Conservation (phyloP, 2,888 invertebrate species). For the Leptothorax acervorum region DNA sequence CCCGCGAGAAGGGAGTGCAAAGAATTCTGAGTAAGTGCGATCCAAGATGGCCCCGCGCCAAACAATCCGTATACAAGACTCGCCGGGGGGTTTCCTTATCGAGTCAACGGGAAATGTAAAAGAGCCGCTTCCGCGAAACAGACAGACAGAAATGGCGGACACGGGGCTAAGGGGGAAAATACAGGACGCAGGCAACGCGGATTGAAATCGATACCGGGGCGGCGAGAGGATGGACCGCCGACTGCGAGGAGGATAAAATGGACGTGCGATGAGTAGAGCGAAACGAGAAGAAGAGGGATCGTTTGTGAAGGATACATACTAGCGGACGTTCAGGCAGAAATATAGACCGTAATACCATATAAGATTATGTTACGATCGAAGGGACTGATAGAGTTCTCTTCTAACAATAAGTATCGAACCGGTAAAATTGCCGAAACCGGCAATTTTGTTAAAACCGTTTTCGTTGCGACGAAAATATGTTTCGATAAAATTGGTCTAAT, state of each 20-base stretch:
- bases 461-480: not conserved
- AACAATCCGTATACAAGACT: constrained; percentile 41
- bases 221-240: constrained; percentile 5
- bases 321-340: not conserved
- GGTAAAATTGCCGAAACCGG: not conserved
- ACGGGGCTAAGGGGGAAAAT: not conserved
- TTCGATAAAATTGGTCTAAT: not conserved
- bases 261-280: constrained; percentile 13
- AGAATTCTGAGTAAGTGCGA: constrained; percentile 54
- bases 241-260: constrained; percentile 35
- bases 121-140: constrained; percentile 57
- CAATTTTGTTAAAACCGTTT: not conserved
- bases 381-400: not conserved
- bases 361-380: constrained; percentile 41
- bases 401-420: not conserved
- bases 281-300: constrained; percentile 45
- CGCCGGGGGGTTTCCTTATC: constrained; percentile 41
- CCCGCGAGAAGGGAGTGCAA: constrained; percentile 33
- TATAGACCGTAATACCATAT: constrained; percentile 27
- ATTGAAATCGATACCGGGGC: constrained; percentile 55
- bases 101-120: constrained; percentile 60
- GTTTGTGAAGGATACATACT: constrained; percentile 16
- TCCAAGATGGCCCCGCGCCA: constrained; percentile 51
- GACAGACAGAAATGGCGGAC: constrained; percentile 46
- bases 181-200: constrained; percentile 17